A percentile compares a stretch with the other conserved stretches of the same genome.
These are phyloP conservation scores for Plusia festucae DNA, from an alignment of 2,888 invertebrate species.

Conservation along the genomic window DNA sequence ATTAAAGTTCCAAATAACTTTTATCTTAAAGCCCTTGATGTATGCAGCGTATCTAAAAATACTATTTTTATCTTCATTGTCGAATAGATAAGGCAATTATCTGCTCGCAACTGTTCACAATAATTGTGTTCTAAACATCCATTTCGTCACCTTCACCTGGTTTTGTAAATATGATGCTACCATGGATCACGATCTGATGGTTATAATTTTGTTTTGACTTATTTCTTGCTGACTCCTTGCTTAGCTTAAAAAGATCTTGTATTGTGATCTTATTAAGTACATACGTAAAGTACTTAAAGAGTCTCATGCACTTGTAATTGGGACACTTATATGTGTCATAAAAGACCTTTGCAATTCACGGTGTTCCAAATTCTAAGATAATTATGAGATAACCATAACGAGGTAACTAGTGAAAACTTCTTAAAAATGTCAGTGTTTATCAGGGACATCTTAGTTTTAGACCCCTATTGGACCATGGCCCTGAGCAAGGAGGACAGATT, in stretches of 20 bases:
- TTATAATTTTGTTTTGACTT: constrained; percentile 13
- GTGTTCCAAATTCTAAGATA: too few species aligned
- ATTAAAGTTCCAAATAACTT: background rate
- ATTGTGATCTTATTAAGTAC: too few species aligned
- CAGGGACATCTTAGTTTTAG: too few species aligned
- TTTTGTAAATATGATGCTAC: constrained; percentile 34
- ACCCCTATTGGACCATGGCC: too few species aligned
- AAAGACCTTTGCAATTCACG: too few species aligned
- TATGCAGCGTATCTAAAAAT: constrained; percentile 37
- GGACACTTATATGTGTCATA: too few species aligned
- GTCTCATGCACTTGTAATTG: too few species aligned
- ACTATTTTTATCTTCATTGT: constrained; percentile 49
- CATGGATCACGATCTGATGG: constrained; percentile 38
- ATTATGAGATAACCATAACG: too few species aligned
- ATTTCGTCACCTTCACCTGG: constrained; percentile 45
- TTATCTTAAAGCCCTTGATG: background rate
- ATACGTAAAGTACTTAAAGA: too few species aligned
- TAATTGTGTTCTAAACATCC: constrained; percentile 19
- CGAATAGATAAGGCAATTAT: constrained; percentile 46
- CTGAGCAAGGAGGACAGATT: too few species aligned
- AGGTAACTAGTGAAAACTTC: too few species aligned
- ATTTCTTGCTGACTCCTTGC: background rate
- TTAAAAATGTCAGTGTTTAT: too few species aligned
- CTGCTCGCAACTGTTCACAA: constrained; percentile 27
- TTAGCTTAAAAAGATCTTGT: background rate